A percentile compares a stretch with the other conserved stretches of the same genome.
phyloP scores from a whole-genome alignment of 92 coral and sea anemone species.

The Paragorgia papillata region DNA sequence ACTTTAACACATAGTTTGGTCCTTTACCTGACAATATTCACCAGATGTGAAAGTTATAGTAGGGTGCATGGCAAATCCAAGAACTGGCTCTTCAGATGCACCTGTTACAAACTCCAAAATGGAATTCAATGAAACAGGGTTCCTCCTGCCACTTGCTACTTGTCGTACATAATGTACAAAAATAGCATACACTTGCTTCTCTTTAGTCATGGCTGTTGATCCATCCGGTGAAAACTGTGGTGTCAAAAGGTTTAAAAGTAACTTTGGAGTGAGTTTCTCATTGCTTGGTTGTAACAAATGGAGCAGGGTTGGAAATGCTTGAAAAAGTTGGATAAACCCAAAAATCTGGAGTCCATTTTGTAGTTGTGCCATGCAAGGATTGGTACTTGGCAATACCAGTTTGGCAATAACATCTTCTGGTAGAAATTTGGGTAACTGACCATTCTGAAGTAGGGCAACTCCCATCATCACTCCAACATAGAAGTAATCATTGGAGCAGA shows the following conservation, averaged over 20 bases:
- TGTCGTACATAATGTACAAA: slow-evolving; percentile 69
- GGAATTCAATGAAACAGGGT: slow-evolving; percentile 43
- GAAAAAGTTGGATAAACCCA: slow-evolving; percentile 46
- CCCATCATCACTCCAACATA: slow-evolving; percentile 45
- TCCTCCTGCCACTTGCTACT: slow-evolving; percentile 67
- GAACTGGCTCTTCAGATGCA: slow-evolving; percentile 71
- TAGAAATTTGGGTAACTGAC: slow-evolving; percentile 48
- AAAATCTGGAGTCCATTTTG: slow-evolving; percentile 55
- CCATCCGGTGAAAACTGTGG: slow-evolving; percentile 64
- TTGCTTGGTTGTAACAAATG: slow-evolving; percentile 57
- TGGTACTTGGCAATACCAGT: slow-evolving; percentile 18
- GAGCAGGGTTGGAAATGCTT: slow-evolving; percentile 49
- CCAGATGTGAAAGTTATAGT: slow-evolving; percentile 34
- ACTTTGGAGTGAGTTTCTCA: slow-evolving; percentile 42
- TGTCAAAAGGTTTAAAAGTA: slow-evolving; percentile 44
- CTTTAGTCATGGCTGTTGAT: slow-evolving; percentile 51
- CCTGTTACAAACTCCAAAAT: slow-evolving; percentile 64
- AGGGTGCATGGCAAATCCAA: slow-evolving; percentile 61
- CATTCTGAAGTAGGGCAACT: slow-evolving; percentile 57
- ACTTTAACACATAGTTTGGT: no score
- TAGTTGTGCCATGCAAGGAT: slow-evolving; percentile 50
- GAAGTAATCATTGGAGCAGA: slow-evolving; percentile 16
- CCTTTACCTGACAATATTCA: no score
- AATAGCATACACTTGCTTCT: slow-evolving; percentile 58
- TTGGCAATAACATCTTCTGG: slow-evolving; percentile 52